Percentiles rank a stretch among this genome's conserved stretches.
These are phyloP conservation scores for Tachysurus fulvidraco DNA, from an alignment of 2,113 vertebrate species.

Conservation along the genomic window DNA sequence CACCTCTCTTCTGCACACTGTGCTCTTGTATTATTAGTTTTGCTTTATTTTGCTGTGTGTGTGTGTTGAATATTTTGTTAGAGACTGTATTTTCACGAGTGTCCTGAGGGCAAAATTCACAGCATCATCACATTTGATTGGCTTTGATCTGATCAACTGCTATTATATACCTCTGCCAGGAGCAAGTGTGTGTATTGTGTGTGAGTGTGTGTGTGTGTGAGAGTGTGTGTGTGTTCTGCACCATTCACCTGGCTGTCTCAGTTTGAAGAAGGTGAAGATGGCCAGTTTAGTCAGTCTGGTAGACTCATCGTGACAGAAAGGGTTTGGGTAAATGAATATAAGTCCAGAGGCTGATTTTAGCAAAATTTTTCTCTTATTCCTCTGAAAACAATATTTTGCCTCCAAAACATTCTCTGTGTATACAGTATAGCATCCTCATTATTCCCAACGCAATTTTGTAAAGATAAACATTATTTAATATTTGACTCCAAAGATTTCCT, in stretches of 20 bases:
- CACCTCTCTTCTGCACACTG: not conserved
- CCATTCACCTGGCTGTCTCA: constrained; percentile 20
- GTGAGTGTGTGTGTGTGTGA: constrained; percentile 12
- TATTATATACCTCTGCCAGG: not conserved
- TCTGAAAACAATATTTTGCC: constrained; percentile 14
- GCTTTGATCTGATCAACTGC: constrained; percentile 21
- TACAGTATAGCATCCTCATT: constrained; percentile 28
- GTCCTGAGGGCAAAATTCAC: not conserved
- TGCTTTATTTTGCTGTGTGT: not conserved
- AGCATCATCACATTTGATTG: not conserved
- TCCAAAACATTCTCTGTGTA: constrained; percentile 12
- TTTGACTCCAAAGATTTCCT: constrained; percentile 3
- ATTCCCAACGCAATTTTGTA: constrained; percentile 8
- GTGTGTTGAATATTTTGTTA: not conserved
- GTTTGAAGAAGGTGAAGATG: constrained; percentile 9
- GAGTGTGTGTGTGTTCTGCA: not conserved
- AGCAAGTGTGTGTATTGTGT: not conserved
- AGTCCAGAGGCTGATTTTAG: constrained; percentile 23
- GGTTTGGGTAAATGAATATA: constrained; percentile 30
- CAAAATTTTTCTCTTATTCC: not conserved
- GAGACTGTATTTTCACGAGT: not conserved
- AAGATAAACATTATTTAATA: too few species aligned
- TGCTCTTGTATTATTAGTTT: constrained; percentile 1
- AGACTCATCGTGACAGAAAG: constrained; percentile 29
- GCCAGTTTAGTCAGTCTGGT: constrained; percentile 20